Percentiles rank a stretch among this genome's conserved stretches.
These are phyloP conservation scores for Cenopis cana DNA, from an alignment of 2,888 invertebrate species.

Conservation along the genomic window DNA sequence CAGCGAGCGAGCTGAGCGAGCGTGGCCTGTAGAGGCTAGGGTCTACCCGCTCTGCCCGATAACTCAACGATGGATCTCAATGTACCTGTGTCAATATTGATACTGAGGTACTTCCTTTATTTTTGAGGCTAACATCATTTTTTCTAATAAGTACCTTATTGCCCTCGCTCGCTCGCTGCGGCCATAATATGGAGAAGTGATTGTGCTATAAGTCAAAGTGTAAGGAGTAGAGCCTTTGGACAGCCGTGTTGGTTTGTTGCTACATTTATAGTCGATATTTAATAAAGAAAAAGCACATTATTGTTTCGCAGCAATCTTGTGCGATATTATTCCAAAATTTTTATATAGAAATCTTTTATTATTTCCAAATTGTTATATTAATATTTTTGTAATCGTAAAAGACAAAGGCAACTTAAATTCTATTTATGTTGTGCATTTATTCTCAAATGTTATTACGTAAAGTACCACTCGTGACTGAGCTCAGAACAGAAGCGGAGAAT, in stretches of 20 bases:
- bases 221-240: slow-evolving; percentile 54
- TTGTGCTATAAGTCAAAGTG: slow-evolving; percentile 66
- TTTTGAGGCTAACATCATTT: slow-evolving; percentile 42
- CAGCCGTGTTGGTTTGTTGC: slow-evolving; percentile 81
- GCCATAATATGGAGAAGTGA: slow-evolving; percentile 50
- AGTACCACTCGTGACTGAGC: slow-evolving; percentile 76
- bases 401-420: slow-evolving; percentile 82
- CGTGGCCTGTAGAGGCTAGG: slow-evolving; percentile 13
- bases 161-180: slow-evolving; percentile 48
- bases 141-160: slow-evolving; percentile 1
- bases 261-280: slow-evolving; percentile 75
- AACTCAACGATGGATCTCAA: slow-evolving; percentile 43
- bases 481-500: slow-evolving; percentile 69
- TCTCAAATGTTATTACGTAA: slow-evolving; percentile 76
- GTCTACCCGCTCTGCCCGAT: slow-evolving; percentile 13
- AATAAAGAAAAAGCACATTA: slow-evolving; percentile 69
- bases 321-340: slow-evolving; percentile 84
- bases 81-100: slow-evolving; percentile 27
- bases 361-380: slow-evolving; percentile 83
- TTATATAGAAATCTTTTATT: slow-evolving; percentile 78
- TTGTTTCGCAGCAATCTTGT: slow-evolving; percentile 82
- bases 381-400: slow-evolving; percentile 82
- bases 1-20: slow-evolving; percentile 26
- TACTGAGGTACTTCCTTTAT: slow-evolving; percentile 23
- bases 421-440: slow-evolving; percentile 85